Evolutionary conservation across 2,797 vertebrate species (phyloP), one percentile per base, ranked within the genome.

Genomic region (Mionectes olivaceus): DNA sequence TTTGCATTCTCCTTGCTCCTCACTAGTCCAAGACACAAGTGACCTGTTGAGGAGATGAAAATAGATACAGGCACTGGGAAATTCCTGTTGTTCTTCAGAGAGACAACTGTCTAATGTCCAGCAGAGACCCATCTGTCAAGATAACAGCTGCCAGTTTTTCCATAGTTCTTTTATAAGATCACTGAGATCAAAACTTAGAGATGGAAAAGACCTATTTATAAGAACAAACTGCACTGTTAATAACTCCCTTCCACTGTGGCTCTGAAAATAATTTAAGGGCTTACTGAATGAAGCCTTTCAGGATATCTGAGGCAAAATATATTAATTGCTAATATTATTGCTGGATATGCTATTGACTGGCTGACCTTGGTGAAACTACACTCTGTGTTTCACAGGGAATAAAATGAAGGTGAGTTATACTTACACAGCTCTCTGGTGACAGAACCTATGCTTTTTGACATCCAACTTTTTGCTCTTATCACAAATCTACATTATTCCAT

Each of bases 151-250:
- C 83, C 70, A 33, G 89, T 96, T 95, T 95, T 93, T 90, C 94
- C 92, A 84, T 94, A 80, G 87, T 95, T 95, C 1, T 0, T 94
- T 95, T 95, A 68, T 90, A 94, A 94, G 93, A 92, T 91, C 83
- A 90, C 39, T 7, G 23, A 88, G 87, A 90, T 95, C 77, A 96
- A 92, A 96, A 94, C 81, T 80, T 87, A 30, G 80, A 83, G 85
- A 92, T 93, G 92, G 92, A 95, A 86, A 96, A 84, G 74, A 67
- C 91, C 89, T 96, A 93, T 94, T 95, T 94, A 95, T 97, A 96
- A 87, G 93, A 94, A 78, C 77, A 93, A 81, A 87, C 78, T 22
- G 61, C 0, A 0, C 94, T 94, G 85, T 88, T 87, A 94, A 94
- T 94, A 96, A 73, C 78, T 81, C 46, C 87, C 90, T 87, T 94